These are phyloP conservation scores for Hirtodrosophila histrioides DNA, from an alignment of 2,888 invertebrate species.

Conservation along the genomic window DNA sequence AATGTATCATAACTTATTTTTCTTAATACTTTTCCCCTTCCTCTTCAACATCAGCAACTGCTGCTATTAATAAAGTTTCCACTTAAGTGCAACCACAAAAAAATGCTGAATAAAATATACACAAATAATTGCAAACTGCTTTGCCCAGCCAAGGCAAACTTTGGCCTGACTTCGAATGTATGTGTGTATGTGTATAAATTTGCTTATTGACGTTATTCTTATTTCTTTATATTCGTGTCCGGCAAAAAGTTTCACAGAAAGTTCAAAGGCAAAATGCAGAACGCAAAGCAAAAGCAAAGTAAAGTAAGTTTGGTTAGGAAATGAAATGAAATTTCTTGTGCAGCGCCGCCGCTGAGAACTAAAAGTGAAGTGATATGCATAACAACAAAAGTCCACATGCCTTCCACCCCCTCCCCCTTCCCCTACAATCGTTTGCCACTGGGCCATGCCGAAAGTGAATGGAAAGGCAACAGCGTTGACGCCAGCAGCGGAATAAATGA, in stretches of 20 bases:
- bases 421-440: background rate
- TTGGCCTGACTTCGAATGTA: background rate
- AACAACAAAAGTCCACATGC: constrained; percentile 31
- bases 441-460: constrained; percentile 34
- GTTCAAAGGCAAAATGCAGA: constrained; percentile 43
- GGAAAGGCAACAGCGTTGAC: constrained; percentile 42
- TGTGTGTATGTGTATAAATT: constrained; percentile 15
- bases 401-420: background rate
- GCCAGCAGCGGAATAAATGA: constrained; percentile 66
- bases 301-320: constrained; percentile 53
- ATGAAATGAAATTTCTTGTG: constrained; percentile 59
- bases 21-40: constrained; percentile 9
- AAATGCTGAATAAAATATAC: constrained; percentile 28
- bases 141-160: constrained; percentile 19
- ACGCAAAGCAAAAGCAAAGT: constrained; percentile 38
- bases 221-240: constrained; percentile 50
- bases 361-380: constrained; percentile 64
- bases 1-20: constrained; percentile 3
- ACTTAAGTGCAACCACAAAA: constrained; percentile 39
- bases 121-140: constrained; percentile 43
- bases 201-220: constrained; percentile 48
- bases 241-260: constrained; percentile 43
- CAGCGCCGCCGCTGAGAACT: constrained; percentile 24
- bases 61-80: constrained; percentile 39
- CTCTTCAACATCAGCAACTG: constrained; percentile 3